Percentiles rank a stretch among this genome's conserved stretches.
Conservation (phyloP, 1,140 invertebrate species). For the Bombus vancouverensis region DNA sequence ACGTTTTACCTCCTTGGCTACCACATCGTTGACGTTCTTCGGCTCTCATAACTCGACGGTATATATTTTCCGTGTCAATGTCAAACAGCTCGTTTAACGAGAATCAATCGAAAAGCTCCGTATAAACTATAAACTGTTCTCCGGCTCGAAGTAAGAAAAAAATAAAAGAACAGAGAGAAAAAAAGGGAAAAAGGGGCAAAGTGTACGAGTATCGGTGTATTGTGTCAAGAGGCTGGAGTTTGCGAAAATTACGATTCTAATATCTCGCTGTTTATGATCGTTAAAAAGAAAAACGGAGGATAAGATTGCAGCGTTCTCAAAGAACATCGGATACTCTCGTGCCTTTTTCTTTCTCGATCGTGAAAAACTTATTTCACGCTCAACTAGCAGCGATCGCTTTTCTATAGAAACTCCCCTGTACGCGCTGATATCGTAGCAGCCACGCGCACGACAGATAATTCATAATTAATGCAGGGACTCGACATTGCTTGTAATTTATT, state of each 20-base stretch:
- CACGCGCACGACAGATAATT: neutral
- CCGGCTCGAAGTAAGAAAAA: neutral
- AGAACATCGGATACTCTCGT: neutral
- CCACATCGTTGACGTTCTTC: neutral
- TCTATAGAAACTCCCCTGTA: no score
- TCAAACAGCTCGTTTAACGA: conserved; percentile 16
- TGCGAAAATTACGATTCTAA: conserved; percentile 52
- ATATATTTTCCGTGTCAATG: neutral
- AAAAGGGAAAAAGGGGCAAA: rapidly evolving
- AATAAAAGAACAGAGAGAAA: no score
- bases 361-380: conserved; percentile 37
- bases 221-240: neutral
- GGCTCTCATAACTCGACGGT: neutral
- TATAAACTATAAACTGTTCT: neutral
- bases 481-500: conserved; percentile 6
- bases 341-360: neutral
- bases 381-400: neutral
- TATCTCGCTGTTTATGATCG: conserved; percentile 19
- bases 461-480: conserved; percentile 2
- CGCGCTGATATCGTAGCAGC: neutral
- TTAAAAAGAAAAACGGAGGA: neutral
- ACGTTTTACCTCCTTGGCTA: neutral
- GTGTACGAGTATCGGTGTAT: neutral
- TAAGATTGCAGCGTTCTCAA: neutral
- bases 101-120: conserved; percentile 10